These are phyloP conservation scores for Spialia ferax DNA, from an alignment of 2,888 invertebrate species.

Conservation along the genomic window DNA sequence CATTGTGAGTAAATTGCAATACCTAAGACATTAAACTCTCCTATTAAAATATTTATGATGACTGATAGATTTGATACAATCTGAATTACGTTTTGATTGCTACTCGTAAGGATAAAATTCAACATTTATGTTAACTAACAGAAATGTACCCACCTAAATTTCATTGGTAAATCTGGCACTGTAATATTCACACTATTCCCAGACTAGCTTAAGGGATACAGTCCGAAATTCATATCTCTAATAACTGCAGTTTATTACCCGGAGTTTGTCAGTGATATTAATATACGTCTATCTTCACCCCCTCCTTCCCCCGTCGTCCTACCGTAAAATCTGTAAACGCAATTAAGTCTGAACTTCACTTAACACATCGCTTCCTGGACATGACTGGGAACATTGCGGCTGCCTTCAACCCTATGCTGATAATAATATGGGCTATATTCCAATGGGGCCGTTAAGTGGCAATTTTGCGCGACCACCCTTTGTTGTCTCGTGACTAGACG, in stretches of 20 bases:
- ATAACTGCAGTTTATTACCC: constrained; percentile 8
- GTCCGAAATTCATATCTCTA: constrained; percentile 21
- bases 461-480: constrained; percentile 70
- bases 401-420: constrained; percentile 42
- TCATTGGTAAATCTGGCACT: not conserved
- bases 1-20: no score
- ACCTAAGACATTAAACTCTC: no score
- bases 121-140: no score
- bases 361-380: constrained; percentile 76
- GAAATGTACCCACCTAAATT: no score
- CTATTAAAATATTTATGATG: no score
- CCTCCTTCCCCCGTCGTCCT: constrained; percentile 51
- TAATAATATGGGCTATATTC: constrained; percentile 51
- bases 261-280: constrained; percentile 32
- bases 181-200: not conserved
- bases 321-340: constrained; percentile 78
- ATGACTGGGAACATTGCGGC: constrained; percentile 41
- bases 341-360: constrained; percentile 79
- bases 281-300: constrained; percentile 29
- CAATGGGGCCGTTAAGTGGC: constrained; percentile 42
- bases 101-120: no score
- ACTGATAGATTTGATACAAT: no score
- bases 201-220: not conserved
- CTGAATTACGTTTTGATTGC: no score
- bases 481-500: constrained; percentile 80